Evolutionary conservation across 2,797 vertebrate species (phyloP).

Genomic region (Enteromius unitaeniatus): DNA sequence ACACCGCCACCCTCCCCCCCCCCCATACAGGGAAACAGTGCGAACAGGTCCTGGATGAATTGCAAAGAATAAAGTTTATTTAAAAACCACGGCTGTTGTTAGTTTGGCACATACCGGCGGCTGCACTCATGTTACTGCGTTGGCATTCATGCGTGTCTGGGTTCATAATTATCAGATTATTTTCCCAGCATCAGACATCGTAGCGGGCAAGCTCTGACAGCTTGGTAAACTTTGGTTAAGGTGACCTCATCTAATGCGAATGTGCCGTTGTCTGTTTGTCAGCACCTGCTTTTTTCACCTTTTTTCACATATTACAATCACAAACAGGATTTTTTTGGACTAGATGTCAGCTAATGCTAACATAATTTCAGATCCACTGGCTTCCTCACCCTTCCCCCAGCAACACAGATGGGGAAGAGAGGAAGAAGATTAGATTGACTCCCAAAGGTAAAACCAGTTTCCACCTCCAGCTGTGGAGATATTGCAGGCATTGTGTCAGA

Average conservation of each 20-base stretch:
- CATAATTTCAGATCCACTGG: constrained; percentile 5
- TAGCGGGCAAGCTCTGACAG: constrained; percentile 53
- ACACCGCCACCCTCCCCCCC: no score
- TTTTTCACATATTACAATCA: neutral
- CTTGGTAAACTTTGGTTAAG: constrained; percentile 54
- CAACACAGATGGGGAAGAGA: neutral
- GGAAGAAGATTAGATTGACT: constrained; percentile 38
- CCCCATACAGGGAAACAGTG: neutral
- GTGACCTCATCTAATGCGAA: constrained; percentile 52
- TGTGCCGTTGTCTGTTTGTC: constrained; percentile 34
- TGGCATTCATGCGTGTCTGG: constrained; percentile 56
- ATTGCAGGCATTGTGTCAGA: constrained; percentile 12
- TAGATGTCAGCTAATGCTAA: constrained; percentile 15
- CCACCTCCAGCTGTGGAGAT: constrained; percentile 27
- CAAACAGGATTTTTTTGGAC: constrained; percentile 4
- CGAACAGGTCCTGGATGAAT: neutral
- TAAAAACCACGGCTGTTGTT: constrained; percentile 33
- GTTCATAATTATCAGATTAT: constrained; percentile 58
- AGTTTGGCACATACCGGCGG: constrained; percentile 27
- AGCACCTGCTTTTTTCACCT: constrained; percentile 21
- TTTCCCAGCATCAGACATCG: constrained; percentile 53
- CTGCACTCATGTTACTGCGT: constrained; percentile 47
- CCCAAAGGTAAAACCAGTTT: constrained; percentile 40
- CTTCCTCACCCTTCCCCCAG: constrained; percentile 38
- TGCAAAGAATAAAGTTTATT: neutral